phyloP scores from a whole-genome alignment of 2,113 vertebrate genomes.

The Pollachius pollachius region DNA sequence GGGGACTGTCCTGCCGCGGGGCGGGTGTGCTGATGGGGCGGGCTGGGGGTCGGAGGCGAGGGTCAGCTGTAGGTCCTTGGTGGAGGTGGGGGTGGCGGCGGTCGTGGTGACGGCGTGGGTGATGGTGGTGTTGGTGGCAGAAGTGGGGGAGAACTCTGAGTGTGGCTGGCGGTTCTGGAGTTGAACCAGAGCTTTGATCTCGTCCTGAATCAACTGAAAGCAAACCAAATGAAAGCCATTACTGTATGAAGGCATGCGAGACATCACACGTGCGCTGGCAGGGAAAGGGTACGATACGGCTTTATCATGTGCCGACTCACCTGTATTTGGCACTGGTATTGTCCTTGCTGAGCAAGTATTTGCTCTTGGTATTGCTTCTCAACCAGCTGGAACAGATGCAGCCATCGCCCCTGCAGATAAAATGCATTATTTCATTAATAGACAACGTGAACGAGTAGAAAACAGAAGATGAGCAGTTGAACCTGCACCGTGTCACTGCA shows the following conservation, averaged over 20 bases:
- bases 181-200: conserved; percentile 87
- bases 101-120: conserved; percentile 38
- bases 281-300: neutral
- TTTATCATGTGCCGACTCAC: conserved; percentile 44
- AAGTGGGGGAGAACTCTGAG: conserved; percentile 29
- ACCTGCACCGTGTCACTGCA: neutral
- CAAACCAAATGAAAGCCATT: neutral
- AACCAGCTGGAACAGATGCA: conserved; percentile 86
- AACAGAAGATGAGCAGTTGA: conserved; percentile 2
- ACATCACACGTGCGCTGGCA: neutral
- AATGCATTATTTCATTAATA: too few species aligned
- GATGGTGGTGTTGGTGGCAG: conserved; percentile 25
- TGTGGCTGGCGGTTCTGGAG: conserved; percentile 75
- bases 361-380: conserved; percentile 93
- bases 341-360: conserved; percentile 88
- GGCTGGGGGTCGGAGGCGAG: conserved; percentile 25
- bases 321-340: conserved; percentile 92
- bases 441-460: conserved; percentile 46
- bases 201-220: conserved; percentile 88
- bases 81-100: conserved; percentile 35
- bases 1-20: conserved; percentile 29
- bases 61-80: conserved; percentile 33
- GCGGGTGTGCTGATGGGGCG: conserved; percentile 6
- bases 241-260: neutral
- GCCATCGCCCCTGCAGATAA: conserved; percentile 80